Base-by-base conservation (phyloP, 2,113 vertebrate genomes). In the Garra rufa region DNA sequence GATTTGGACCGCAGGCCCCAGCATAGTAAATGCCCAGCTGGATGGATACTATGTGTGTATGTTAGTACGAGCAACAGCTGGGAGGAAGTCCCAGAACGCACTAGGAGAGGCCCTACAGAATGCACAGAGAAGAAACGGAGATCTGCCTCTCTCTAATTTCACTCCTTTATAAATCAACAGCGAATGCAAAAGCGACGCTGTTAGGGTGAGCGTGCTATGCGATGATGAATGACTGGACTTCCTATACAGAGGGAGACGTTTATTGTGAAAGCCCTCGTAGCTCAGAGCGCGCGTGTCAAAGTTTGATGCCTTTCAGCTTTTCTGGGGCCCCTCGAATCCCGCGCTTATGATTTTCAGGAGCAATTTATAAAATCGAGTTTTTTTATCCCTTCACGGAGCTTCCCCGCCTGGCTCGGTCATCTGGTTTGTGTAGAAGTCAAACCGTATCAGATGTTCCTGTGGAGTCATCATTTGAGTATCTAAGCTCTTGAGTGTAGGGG, bases 11-110 rank as follows among this genome's bases (percentile, higher is more conserved):
- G 48, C 48, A 65, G 48, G 74, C 69, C 65, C 76, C 71, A 74
- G 81, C 74, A 41, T 59, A 70, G 55, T 59, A 55, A 81, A 75
- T 83, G 48, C 76, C 75, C 67, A 85, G 73, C 26, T 71, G 65
- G 82, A 67, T 67, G 74, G 73, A 71, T 30, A 71, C 30, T 48
- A 76, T 28, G 46, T 30, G 46, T 82, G 63, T 15, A 57, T 41
- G 38, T 48, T n/a, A 67, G 70, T 61, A 52, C 28, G 41, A 69
- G 55, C 9, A 93, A 93, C 95, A 95, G 94, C 94, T 95, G 94
- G 91, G 91, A 93, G 91, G 89, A 92, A 94, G 93, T 91, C 88
- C 90, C 94, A 93, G 90, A 82, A 92, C 90, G 90, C 92, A 83
- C 71, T 44, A 44, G 70, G 26, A 78, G 83, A 21, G 41, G 73